phyloP scores from a whole-genome alignment of 2,797 vertebrate genomes.

The Phyllotis vaccarum region DNA sequence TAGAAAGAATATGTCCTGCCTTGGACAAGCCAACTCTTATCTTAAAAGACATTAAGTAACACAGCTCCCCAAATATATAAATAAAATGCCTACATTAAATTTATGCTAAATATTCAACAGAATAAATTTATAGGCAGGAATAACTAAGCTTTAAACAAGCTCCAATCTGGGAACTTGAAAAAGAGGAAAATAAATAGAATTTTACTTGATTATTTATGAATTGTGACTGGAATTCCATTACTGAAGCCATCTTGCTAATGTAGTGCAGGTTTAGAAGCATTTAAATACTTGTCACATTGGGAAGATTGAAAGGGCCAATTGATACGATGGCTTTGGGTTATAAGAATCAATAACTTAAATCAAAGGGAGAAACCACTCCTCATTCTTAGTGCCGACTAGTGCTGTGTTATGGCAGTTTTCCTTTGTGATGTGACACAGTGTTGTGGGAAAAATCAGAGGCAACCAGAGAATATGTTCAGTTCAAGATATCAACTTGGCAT shows the following conservation, averaged over 20 bases:
- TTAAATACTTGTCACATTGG: slow-evolving; percentile 89
- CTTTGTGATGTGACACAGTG: slow-evolving; percentile 96
- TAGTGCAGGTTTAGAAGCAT: slow-evolving; percentile 86
- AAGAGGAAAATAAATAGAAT: slow-evolving; percentile 91
- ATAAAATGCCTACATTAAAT: slow-evolving; percentile 90
- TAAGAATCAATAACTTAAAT: slow-evolving; percentile 79
- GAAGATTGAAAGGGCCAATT: slow-evolving; percentile 85
- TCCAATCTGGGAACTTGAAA: slow-evolving; percentile 84
- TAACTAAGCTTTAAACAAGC: slow-evolving; percentile 85
- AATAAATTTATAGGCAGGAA: slow-evolving; percentile 87
- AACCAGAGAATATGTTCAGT: slow-evolving; percentile 88
- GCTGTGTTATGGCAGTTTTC: slow-evolving; percentile 91
- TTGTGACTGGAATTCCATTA: slow-evolving; percentile 87
- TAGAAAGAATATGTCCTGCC: slow-evolving; percentile 85
- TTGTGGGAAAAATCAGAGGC: slow-evolving; percentile 95
- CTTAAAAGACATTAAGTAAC: slow-evolving; percentile 89
- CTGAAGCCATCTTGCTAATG: slow-evolving; percentile 82
- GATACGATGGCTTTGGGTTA: slow-evolving; percentile 82
- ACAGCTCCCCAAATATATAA: slow-evolving; percentile 90
- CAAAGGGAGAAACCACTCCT: slow-evolving; percentile 88
- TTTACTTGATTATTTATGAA: slow-evolving; percentile 86
- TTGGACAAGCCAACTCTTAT: slow-evolving; percentile 87
- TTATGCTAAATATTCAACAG: slow-evolving; percentile 88
- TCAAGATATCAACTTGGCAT: slow-evolving; percentile 93
- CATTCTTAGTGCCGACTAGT: slow-evolving; percentile 89